Base-by-base conservation (phyloP, 1,140 invertebrate species). In the Onthophagus taurus region DNA sequence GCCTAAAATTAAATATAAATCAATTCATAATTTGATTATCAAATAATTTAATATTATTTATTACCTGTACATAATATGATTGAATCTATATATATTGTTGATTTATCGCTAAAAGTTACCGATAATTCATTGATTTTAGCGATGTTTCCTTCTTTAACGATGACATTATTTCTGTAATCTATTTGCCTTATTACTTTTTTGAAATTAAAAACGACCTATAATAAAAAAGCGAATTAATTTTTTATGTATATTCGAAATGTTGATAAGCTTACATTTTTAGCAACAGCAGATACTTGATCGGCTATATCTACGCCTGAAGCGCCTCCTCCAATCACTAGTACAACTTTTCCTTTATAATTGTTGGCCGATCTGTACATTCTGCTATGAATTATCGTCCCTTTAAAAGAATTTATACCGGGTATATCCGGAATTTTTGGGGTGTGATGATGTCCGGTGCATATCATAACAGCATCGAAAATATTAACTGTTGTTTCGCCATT, bases 231-330 rank as follows among this genome's bases (percentile, higher is more conserved):
- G n/a, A n/a, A n/a, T n/a, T n/a, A n/a, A n/a, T n/a, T n/a, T n/a
- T n/a, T n/a, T n/a, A n/a, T n/a, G n/a, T n/a, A n/a, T n/a, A n/a
- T n/a, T n/a, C n/a, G n/a, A n/a, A n/a, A n/a, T n/a, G n/a, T n/a
- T n/a, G n/a, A n/a, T n/a, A n/a, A n/a, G n/a, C 23, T 26, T 33
- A 87, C 82, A 44, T 73, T 65, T 45, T 71, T 60, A 0, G 83
- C 80, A 11, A 74, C 71, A 36, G 61, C 57, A 8, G 82, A 75
- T 51, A 92, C 75, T 52, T 90, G 85, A 31, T 87, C 57, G 1
- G 82, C 75, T 26, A 87, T 82, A 55, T 87, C 83, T 29, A 74
- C 60, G 2, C 80, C 84, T 1, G 82, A 85, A 30, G 75, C 64
- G 12, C 73, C 72, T 29, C 71, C 76, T 18, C 84, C 84, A 36